Percentiles rank a stretch among this genome's conserved stretches.
Evolutionary conservation across 2,797 vertebrate species (phyloP).

Genomic region (Aldrovandia affinis): DNA sequence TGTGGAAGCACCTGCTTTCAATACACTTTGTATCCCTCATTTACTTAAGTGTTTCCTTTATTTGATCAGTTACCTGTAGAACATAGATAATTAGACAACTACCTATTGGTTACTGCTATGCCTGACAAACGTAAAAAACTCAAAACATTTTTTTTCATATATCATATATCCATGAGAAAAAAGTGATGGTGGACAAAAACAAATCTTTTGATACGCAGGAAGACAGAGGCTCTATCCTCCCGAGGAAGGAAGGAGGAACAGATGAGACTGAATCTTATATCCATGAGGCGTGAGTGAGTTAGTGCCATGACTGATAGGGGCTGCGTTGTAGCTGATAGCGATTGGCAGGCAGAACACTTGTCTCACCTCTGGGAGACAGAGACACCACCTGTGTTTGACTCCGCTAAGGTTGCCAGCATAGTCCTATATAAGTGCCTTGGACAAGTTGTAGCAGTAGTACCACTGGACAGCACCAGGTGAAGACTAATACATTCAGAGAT

Average conservation of each 20-base stretch:
- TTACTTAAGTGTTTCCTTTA: no score
- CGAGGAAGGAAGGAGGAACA: background rate
- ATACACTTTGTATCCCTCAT: no score
- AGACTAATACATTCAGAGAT: constrained; percentile 48
- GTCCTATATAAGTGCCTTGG: constrained; percentile 25
- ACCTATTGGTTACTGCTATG: no score
- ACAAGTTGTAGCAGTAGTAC: background rate
- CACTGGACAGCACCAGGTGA: constrained; percentile 26
- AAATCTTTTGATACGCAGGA: background rate
- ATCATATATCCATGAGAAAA: no score
- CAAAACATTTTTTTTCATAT: no score
- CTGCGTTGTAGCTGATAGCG: constrained; percentile 15
- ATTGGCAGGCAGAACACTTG: constrained; percentile 40
- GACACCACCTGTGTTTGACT: background rate
- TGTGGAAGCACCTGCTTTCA: no score
- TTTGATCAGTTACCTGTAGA: no score
- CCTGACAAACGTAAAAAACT: no score
- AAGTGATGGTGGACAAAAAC: background rate
- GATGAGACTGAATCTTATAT: background rate
- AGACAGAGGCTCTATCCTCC: background rate
- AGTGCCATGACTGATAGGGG: constrained; percentile 23
- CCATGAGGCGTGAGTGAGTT: background rate
- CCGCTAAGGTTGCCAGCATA: constrained; percentile 33
- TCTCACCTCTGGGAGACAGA: constrained; percentile 48
- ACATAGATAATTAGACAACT: no score